phyloP scores from a whole-genome alignment of 2,888 invertebrate species.

The Heliconius ismenius region DNA sequence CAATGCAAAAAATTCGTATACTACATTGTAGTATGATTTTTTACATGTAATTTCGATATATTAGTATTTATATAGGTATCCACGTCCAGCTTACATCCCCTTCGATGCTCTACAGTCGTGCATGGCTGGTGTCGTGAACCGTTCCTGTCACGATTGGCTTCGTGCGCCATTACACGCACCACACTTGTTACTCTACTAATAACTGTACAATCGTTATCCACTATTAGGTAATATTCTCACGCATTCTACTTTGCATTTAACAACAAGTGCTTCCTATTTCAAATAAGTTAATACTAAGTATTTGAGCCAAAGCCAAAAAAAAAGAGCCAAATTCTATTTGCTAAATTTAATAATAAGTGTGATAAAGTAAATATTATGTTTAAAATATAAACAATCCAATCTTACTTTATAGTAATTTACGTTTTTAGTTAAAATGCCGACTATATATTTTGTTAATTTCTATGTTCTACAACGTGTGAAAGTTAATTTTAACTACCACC shows the following conservation, averaged over 20 bases:
- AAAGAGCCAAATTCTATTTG: too few relatives aligned
- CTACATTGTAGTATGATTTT: neutral
- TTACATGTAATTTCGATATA: neutral
- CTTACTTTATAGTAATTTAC: too few relatives aligned
- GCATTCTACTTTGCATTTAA: slow-evolving; percentile 32
- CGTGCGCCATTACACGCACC: slow-evolving; percentile 43
- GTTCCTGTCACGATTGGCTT: slow-evolving; percentile 56
- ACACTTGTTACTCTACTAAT: slow-evolving; percentile 38
- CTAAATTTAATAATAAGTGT: neutral
- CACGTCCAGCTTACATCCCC: slow-evolving; percentile 22
- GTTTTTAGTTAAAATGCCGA: too few relatives aligned
- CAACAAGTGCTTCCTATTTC: slow-evolving; percentile 29
- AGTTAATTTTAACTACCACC: too few relatives aligned
- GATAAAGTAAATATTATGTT: too few relatives aligned
- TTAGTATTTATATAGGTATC: neutral
- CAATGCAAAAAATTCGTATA: too few relatives aligned
- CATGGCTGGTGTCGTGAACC: slow-evolving; percentile 55
- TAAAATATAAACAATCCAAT: too few relatives aligned
- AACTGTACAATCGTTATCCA: slow-evolving; percentile 42
- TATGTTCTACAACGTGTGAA: too few relatives aligned
- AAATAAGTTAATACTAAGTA: neutral
- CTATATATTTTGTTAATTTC: too few relatives aligned
- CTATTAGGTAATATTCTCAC: slow-evolving; percentile 42
- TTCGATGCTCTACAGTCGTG: slow-evolving; percentile 47
- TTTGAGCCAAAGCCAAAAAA: neutral